These are phyloP conservation scores for Pygathrix nemaeus DNA, from an alignment of 2,113 vertebrate genomes.

Conservation along the genomic window DNA sequence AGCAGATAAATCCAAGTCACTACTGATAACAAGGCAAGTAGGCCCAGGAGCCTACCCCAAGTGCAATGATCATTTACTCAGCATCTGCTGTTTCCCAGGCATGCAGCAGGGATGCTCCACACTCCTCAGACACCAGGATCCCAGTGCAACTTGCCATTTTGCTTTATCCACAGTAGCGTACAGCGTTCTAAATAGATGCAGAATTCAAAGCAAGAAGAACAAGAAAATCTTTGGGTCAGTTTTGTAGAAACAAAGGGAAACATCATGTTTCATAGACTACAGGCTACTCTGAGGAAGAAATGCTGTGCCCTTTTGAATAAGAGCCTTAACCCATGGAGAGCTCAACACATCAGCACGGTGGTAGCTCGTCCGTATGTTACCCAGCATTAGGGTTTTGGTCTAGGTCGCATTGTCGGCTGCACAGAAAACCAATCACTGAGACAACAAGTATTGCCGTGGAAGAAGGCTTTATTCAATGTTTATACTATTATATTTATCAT, in stretches of 20 bases:
- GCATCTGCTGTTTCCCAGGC: not conserved
- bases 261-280: not conserved
- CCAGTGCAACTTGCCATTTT: accelerated
- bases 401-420: too few species aligned
- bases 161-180: not conserved
- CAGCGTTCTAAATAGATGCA: not conserved
- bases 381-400: too few species aligned
- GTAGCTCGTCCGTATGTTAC: too few species aligned
- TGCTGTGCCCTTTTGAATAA: not conserved
- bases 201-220: not conserved
- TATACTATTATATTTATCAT: too few species aligned
- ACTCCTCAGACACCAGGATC: too few species aligned
- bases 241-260: not conserved
- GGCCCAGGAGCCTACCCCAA: too few species aligned
- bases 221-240: not conserved
- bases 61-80: accelerated
- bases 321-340: not conserved
- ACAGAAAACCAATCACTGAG: too few species aligned
- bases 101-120: accelerated
- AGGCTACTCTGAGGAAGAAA: not conserved
- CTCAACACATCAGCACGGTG: too few species aligned
- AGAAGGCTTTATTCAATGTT: too few species aligned
- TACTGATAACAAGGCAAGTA: not conserved
- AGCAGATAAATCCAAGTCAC: not conserved
- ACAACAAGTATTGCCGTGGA: too few species aligned